Conservation (phyloP, 2,113 vertebrate genomes). For the Gopherus flavomarginatus region DNA sequence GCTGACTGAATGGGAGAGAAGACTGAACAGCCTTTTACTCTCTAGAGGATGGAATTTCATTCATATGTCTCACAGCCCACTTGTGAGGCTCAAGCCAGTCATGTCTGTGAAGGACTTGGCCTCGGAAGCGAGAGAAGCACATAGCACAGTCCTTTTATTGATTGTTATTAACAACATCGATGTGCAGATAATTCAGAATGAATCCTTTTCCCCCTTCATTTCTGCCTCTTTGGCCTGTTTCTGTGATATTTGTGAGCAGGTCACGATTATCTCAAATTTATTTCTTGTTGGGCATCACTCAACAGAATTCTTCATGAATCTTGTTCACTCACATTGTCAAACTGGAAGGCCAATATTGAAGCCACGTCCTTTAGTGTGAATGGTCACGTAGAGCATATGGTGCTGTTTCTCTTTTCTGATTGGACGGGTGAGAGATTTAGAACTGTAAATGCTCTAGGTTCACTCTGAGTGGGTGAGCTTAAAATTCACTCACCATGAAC, state of each 20-base stretch:
- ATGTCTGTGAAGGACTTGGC: background rate
- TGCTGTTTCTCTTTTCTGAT: background rate
- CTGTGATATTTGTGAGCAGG: background rate
- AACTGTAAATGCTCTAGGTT: background rate
- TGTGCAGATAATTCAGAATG: background rate
- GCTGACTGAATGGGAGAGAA: background rate
- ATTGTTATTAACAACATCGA: background rate
- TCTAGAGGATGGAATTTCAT: background rate
- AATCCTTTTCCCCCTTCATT: background rate
- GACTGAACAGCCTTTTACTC: background rate
- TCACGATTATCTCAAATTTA: background rate
- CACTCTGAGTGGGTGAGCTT: background rate
- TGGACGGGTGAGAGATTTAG: background rate
- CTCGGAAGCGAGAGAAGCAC: background rate
- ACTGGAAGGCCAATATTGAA: background rate
- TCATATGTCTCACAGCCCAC: background rate
- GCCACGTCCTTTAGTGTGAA: background rate
- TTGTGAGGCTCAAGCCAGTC: background rate
- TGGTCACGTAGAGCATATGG: background rate
- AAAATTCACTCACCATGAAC: background rate
- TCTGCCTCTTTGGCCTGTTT: background rate
- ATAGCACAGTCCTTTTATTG: background rate
- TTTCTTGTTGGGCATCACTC: background rate
- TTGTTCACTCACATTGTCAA: background rate
- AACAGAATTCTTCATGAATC: background rate